These are phyloP conservation scores for Helicoverpa armigera DNA, from an alignment of 1,140 invertebrate genomes.

Conservation along the genomic window DNA sequence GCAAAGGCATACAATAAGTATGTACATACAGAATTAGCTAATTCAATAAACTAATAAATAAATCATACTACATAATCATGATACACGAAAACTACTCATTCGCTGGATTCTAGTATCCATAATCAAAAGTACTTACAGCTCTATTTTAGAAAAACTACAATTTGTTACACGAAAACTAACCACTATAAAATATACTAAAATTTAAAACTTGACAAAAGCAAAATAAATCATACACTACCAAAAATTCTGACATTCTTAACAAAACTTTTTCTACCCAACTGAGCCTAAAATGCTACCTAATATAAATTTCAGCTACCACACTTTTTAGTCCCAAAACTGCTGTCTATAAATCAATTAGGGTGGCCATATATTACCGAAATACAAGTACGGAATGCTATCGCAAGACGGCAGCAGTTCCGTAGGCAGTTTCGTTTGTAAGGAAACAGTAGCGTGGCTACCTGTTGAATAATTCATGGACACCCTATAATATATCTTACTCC, in stretches of 20 bases:
- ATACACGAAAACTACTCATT: no score
- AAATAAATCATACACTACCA: neutral
- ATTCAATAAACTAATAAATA: no score
- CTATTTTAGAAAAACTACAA: neutral
- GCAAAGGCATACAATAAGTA: no score
- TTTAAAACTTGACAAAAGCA: neutral
- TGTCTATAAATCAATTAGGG: constrained; percentile 46
- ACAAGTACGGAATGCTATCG: constrained; percentile 36
- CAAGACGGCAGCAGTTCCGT: constrained; percentile 46
- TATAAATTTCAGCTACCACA: neutral
- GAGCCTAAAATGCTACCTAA: neutral
- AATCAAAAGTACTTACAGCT: no score
- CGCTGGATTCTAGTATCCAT: no score
- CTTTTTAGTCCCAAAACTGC: constrained; percentile 23
- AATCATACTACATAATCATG: no score
- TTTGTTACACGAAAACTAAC: neutral
- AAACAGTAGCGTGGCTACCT: constrained; percentile 46
- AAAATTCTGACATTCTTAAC: neutral
- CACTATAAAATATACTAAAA: neutral
- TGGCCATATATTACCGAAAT: constrained; percentile 41
- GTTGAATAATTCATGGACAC: constrained; percentile 52
- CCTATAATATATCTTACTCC: constrained; percentile 43
- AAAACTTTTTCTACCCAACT: neutral
- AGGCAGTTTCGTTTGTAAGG: constrained; percentile 30
- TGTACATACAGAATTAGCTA: no score